Percentiles rank a stretch among this genome's conserved stretches.
Evolutionary conservation across 2,113 vertebrate genomes (phyloP).

Genomic region (Macaca mulatta): DNA sequence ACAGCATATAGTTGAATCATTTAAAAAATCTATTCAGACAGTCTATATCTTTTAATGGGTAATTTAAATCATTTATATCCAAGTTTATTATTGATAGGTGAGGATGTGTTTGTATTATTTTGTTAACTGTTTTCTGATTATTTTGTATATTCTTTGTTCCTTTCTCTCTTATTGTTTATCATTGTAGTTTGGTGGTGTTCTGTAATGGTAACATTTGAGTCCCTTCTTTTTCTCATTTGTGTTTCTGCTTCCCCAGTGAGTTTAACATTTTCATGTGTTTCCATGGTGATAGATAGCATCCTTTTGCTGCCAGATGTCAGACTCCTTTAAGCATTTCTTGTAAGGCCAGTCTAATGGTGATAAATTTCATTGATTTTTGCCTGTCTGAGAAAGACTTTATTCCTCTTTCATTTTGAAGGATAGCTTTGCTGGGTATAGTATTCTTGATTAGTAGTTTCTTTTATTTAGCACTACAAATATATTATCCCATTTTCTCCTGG

Average conservation of each 20-base stretch:
- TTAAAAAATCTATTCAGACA: background rate
- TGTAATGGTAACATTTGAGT: background rate
- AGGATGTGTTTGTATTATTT: background rate
- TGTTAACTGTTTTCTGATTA: background rate
- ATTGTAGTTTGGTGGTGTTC: background rate
- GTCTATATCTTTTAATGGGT: background rate
- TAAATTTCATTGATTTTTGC: background rate
- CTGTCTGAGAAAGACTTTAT: background rate
- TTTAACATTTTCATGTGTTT: no score
- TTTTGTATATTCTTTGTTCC: background rate
- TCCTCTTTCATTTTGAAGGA: background rate
- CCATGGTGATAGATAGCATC: no score
- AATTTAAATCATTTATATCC: background rate
- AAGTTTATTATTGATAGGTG: background rate
- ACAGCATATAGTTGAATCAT: background rate
- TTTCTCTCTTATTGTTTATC: background rate
- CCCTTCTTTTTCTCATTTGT: background rate
- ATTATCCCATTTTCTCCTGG: background rate
- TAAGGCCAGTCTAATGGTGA: no score
- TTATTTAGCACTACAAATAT: background rate
- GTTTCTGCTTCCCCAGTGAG: no score
- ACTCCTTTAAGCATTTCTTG: no score
- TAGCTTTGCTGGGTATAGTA: no score
- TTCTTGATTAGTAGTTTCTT: background rate
- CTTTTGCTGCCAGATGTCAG: no score